Percentiles rank a stretch among this genome's conserved stretches.
Evolutionary conservation across 2,113 vertebrate species (phyloP).

Genomic region (Malurus melanocephalus): DNA sequence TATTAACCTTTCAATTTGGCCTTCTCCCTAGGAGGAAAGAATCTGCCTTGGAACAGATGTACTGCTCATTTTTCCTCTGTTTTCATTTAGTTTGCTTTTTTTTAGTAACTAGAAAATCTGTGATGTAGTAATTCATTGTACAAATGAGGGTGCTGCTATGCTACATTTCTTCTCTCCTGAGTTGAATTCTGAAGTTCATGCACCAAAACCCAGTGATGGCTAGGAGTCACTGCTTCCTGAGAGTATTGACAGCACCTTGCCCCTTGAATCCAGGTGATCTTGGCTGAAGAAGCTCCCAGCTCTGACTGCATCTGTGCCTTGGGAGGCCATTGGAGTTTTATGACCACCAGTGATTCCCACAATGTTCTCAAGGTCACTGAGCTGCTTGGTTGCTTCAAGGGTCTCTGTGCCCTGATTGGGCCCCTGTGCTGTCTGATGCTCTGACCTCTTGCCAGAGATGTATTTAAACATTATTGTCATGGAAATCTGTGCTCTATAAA

Average conservation of each 20-base stretch:
- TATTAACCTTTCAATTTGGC: constrained; percentile 43
- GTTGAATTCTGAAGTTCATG: background rate
- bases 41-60: constrained; percentile 28
- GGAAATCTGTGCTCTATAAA: background rate
- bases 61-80: background rate
- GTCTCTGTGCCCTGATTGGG: background rate
- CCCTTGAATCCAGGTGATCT: background rate
- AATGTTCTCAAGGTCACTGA: background rate
- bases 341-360: background rate
- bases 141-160: background rate
- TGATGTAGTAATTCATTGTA: background rate
- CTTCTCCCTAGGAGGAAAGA: constrained; percentile 2
- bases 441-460: background rate
- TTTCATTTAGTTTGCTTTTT: background rate
- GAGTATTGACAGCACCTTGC: background rate
- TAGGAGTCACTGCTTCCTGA: background rate
- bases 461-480: background rate
- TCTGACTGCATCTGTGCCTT: background rate
- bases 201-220: background rate
- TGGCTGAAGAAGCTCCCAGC: background rate
- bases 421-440: background rate
- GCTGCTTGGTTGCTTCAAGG: background rate
- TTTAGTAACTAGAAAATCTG: background rate
- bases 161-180: background rate
- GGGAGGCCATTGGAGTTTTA: fast-evolving